A percentile compares a stretch with the other conserved stretches of the same genome.
Evolutionary conservation across 2,888 invertebrate species (phyloP).

Genomic region (Caenorhabditis parvicauda): DNA sequence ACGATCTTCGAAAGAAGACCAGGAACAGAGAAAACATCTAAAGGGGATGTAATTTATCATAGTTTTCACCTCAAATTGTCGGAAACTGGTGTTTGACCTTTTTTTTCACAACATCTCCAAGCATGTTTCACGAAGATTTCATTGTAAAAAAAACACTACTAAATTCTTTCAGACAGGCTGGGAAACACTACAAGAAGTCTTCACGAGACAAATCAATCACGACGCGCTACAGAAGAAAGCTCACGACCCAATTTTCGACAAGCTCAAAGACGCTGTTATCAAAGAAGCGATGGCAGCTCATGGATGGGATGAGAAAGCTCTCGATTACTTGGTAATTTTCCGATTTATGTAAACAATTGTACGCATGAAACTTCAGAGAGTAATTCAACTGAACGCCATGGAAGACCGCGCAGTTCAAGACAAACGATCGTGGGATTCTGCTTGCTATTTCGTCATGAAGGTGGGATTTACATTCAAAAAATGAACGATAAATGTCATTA

Average conservation of each 20-base stretch:
- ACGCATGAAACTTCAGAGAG: slow-evolving; percentile 69
- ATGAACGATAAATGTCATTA: neutral
- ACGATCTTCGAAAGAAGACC: neutral
- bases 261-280: slow-evolving; percentile 82
- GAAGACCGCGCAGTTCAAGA: slow-evolving; percentile 84
- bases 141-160: no score
- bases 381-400: slow-evolving; percentile 88
- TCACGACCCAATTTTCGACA: slow-evolving; percentile 85
- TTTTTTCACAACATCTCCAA: no score
- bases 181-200: slow-evolving; percentile 79
- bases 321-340: slow-evolving; percentile 69
- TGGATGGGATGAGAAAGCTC: slow-evolving; percentile 85
- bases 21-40: neutral
- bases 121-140: no score
- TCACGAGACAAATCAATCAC: slow-evolving; percentile 63
- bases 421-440: slow-evolving; percentile 87
- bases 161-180: slow-evolving; percentile 70
- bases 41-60: neutral
- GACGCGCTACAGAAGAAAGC: slow-evolving; percentile 66
- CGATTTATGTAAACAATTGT: neutral
- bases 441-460: slow-evolving; percentile 79
- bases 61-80: neutral
- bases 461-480: slow-evolving; percentile 59
- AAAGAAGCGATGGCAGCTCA: slow-evolving; percentile 82
- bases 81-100: neutral